Conservation (phyloP, 2,113 vertebrate genomes). For the Mellivora capensis region DNA sequence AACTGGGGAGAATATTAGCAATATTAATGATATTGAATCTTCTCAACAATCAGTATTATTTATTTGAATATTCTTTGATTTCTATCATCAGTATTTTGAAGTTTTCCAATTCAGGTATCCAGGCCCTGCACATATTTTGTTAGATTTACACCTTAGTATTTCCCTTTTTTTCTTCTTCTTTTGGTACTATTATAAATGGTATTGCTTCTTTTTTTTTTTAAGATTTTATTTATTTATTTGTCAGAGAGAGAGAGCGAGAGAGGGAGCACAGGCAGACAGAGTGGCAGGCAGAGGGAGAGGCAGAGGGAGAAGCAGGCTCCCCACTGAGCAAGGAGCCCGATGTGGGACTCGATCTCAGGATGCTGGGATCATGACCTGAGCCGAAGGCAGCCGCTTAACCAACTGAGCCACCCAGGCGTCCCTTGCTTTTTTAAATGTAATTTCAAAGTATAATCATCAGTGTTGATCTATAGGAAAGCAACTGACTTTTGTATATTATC, state of each 20-base stretch:
- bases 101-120: background rate
- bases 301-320: too few relatives aligned
- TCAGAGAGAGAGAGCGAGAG: too few relatives aligned
- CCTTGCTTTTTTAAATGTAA: background rate
- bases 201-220: background rate
- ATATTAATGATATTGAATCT: background rate
- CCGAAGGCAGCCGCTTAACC: too few relatives aligned
- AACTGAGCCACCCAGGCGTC: too few relatives aligned
- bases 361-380: too few relatives aligned
- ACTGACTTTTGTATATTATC: background rate
- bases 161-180: background rate
- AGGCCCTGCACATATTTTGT: background rate
- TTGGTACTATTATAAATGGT: background rate
- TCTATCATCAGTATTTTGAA: background rate
- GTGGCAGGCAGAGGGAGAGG: too few relatives aligned
- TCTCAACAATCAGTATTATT: background rate
- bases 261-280: too few relatives aligned
- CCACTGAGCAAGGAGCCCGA: too few relatives aligned
- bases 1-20: background rate
- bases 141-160: background rate
- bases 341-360: too few relatives aligned
- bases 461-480: background rate
- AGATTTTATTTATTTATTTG: too few relatives aligned
- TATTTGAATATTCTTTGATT: background rate
- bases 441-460: background rate